Base-by-base conservation (phyloP, 1,140 invertebrate genomes). In the Diorhabda carinulata region DNA sequence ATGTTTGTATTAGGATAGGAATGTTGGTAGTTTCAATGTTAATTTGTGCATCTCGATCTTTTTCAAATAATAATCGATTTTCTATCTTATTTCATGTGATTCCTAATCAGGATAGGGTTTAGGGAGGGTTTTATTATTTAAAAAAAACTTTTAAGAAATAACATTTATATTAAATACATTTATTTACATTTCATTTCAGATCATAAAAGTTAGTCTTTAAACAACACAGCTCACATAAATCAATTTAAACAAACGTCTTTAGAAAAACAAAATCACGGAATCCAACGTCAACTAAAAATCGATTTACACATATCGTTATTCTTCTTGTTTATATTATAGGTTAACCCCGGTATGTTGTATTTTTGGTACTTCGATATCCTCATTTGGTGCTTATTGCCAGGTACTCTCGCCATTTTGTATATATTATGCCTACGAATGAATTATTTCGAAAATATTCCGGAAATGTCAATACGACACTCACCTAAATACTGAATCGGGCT, bases 261-360 rank as follows among this genome's bases (percentile, higher is more conserved):
- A 25, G 25, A 25, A 25, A 25, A 25, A 25, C 25, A 25, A 25
- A 25, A 1, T 25, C 25, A 25, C 25, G 25, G 25, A 25, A 25
- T 25, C 25, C 25, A 25, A 25, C 5, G 57, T 67, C 69, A 73
- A 69, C 64, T 70, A 61, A 78, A 76, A 47, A 75, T 74, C 43
- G 64, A 65, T 73, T 67, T 84, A 77, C 92, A 94, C 87, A 92
- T 90, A 78, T 92, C 88, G 78, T 89, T 92, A 78, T 93, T 93
- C 78, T 93, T 92, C 71, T 84, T 84, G 78, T 93, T 93, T 8
- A 94, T 84, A 2, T 87, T 84, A 77, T 92, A 93, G 0, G 91
- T 92, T 73, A 83, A 85, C 2, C 90, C 91, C 3, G 91, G 86
- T 7, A 89, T 75, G 52, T 76, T 72, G 42, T 80, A 78, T 42